phyloP scores from a whole-genome alignment of 1,140 invertebrate species.

The Neuroterus valhalla region DNA sequence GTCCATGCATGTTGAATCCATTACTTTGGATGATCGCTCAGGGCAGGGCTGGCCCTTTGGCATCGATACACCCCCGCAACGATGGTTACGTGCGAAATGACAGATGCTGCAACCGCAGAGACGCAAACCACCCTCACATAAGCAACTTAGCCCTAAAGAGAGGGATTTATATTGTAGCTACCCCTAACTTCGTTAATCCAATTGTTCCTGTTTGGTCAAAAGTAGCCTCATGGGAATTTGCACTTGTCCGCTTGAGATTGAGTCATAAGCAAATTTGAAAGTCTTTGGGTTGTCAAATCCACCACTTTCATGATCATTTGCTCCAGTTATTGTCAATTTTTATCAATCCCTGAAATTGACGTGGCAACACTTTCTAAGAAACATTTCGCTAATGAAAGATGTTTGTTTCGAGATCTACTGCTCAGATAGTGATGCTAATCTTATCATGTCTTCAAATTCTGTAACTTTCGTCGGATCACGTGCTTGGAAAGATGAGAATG shows the following conservation, averaged over 20 bases:
- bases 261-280: background rate
- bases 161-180: conserved; percentile 28
- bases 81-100: conserved; percentile 55
- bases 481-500: background rate
- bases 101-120: conserved; percentile 51
- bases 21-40: background rate
- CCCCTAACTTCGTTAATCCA: conserved; percentile 66
- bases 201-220: conserved; percentile 58
- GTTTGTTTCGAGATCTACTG: background rate
- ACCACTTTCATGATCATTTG: too few species aligned
- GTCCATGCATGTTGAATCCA: conserved; percentile 7
- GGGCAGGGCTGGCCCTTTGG: background rate
- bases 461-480: background rate
- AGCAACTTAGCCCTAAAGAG: conserved; percentile 12
- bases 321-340: background rate
- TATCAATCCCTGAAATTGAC: background rate
- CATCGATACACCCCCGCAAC: conserved; percentile 47
- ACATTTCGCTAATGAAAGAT: background rate
- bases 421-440: background rate
- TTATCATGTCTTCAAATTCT: background rate
- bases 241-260: conserved; percentile 57
- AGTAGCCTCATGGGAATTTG: conserved; percentile 59
- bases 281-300: too few species aligned
- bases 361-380: background rate
- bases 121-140: conserved; percentile 30